Base-by-base conservation (phyloP, 64 coral and sea anemone species). In the Platygyra sinensis region DNA sequence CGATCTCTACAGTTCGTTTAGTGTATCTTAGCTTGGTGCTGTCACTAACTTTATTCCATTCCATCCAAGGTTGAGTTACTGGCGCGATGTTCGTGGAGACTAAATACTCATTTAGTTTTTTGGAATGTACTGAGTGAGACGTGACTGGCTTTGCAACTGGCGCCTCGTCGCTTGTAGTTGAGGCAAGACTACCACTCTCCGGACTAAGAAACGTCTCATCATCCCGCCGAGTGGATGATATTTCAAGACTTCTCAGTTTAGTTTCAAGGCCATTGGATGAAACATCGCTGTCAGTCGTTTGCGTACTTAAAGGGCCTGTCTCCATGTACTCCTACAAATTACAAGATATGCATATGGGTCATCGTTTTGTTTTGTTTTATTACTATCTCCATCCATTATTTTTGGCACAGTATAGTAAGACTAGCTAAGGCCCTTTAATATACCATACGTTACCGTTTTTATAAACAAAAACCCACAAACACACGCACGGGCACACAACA, bases 181-280 rank as follows among this genome's bases (percentile, higher is more conserved):
- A 89, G 73, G 78, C 54, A 74, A 61, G 86, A 52, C 52, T 88
- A 33, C 52, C 86, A 60, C 73, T 76, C 62, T 88, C 86, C 9
- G 86, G 72, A 88, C 86, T 88, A 22, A 88, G 52, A n/a, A 88
- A 88, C 14, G 73, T 88, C 73, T 88, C 72, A 61, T 88, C 72
- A 88, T 88, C 86, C 54, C 73, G 25, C 86, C 86, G 4, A 19
- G 52, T 75, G 67, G 86, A 78, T 32, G 52, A 76, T 89, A 89
- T 89, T 25, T 89, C 29, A 24, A 89, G 87, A 31, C 54, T 77
- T 30, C 30, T 61, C 28, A 89, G 28, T n/a, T 89, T 54, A 61
- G 28, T 61, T n/a, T 30, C 73, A 6, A 89, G 87, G 74, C 32
- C 73, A 36, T 78, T 73, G 31, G 87, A 78, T 10, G 87, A 89